Conservation (phyloP, 2,113 vertebrate species). For the Athene cunicularia region DNA sequence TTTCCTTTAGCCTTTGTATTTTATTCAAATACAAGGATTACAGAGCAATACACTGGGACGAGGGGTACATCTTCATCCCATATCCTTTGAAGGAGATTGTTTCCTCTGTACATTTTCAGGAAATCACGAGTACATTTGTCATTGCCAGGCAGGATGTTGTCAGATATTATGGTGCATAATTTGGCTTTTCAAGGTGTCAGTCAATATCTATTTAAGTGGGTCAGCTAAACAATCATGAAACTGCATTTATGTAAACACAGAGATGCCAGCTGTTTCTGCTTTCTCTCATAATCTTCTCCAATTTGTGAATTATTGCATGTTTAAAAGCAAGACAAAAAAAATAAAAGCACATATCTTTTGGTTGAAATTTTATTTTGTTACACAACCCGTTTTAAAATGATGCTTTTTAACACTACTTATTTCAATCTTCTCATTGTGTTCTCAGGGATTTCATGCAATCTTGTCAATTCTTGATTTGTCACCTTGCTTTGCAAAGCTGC, state of each 20-base stretch:
- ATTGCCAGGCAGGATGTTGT: not conserved
- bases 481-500: slow-evolving; percentile 80
- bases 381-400: not conserved
- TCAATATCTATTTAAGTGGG: not conserved
- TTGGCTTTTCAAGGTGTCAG: not conserved
- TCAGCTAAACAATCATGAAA: not conserved
- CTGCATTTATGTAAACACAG: not conserved
- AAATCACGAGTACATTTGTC: not conserved
- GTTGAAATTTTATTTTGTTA: not conserved
- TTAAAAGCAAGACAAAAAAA: not conserved
- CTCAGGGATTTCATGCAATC: slow-evolving; percentile 85
- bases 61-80: not conserved
- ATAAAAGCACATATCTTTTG: not conserved
- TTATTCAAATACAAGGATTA: not conserved
- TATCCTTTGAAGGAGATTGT: not conserved
- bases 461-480: slow-evolving; percentile 84
- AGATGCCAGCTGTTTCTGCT: not conserved
- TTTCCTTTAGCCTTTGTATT: not conserved
- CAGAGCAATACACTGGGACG: not conserved
- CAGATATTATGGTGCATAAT: not conserved
- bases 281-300: not conserved
- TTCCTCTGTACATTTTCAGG: not conserved
- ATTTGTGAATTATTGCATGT: not conserved
- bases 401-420: not conserved
- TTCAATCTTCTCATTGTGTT: not conserved